Evolutionary conservation across 1,140 invertebrate species (phyloP).

Genomic region (Panulirus ornatus): DNA sequence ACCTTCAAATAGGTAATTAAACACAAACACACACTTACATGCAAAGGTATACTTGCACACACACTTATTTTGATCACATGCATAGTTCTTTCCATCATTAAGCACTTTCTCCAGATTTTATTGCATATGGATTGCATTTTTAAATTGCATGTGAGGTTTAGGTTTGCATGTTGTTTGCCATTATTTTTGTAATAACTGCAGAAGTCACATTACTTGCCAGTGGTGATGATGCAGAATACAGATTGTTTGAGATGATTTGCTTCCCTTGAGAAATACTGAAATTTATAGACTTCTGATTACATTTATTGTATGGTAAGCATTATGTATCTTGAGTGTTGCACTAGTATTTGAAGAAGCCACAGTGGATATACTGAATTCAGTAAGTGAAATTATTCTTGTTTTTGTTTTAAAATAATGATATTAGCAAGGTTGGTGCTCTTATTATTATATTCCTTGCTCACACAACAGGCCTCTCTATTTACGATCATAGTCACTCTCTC

Average conservation of each 20-base stretch:
- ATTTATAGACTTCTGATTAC: not conserved
- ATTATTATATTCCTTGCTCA: conserved; percentile 22
- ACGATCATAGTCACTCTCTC: conserved; percentile 61
- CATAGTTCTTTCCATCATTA: too few relatives aligned
- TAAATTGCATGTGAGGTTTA: not conserved
- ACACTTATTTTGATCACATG: too few relatives aligned
- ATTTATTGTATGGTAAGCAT: not conserved
- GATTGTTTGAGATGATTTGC: not conserved
- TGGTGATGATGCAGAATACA: too few relatives aligned
- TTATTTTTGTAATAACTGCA: too few relatives aligned
- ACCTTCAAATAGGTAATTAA: too few relatives aligned
- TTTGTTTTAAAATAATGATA: not conserved
- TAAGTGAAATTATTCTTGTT: not conserved
- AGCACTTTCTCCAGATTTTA: too few relatives aligned
- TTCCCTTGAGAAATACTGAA: not conserved
- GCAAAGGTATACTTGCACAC: too few relatives aligned
- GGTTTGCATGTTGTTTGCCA: not conserved
- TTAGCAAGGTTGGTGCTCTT: conserved; percentile 65
- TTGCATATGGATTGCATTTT: not conserved
- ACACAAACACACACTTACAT: too few relatives aligned
- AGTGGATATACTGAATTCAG: not conserved
- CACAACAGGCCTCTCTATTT: conserved; percentile 34
- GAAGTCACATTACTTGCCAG: too few relatives aligned
- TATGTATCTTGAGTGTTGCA: too few relatives aligned
- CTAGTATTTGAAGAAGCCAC: not conserved